Evolutionary conservation across 1,140 invertebrate species (phyloP).

Genomic region (Drosophila kepulauana): DNA sequence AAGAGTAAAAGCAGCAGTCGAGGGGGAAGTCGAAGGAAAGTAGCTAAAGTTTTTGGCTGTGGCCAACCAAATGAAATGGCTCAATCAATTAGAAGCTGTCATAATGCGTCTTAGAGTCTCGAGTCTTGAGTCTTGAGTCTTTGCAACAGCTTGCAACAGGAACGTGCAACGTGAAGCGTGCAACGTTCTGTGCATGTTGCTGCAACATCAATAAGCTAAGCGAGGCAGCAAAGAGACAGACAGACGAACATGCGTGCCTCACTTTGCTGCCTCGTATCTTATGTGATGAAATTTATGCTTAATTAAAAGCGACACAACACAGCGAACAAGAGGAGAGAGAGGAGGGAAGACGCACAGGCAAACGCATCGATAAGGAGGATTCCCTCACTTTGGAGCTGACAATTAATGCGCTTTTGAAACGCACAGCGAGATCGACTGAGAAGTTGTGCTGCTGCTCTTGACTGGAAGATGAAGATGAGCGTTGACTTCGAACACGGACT

Average conservation of each 20-base stretch:
- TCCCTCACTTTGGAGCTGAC: constrained; percentile 47
- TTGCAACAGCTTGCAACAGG: background rate
- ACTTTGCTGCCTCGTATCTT: constrained; percentile 68
- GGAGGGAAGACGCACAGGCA: constrained; percentile 10
- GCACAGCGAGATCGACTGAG: constrained; percentile 67
- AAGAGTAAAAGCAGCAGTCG: background rate
- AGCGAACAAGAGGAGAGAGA: background rate
- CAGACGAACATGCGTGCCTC: constrained; percentile 61
- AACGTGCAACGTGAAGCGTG: constrained; percentile 5
- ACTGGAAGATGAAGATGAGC: constrained; percentile 13
- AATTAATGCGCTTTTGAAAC: constrained; percentile 84
- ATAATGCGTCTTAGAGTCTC: constrained; percentile 57
- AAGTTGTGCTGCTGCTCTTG: background rate
- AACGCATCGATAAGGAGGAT: constrained; percentile 36
- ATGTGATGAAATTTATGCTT: constrained; percentile 84
- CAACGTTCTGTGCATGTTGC: constrained; percentile 64
- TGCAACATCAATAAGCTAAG: constrained; percentile 69
- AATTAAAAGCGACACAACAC: constrained; percentile 82
- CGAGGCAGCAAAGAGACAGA: background rate
- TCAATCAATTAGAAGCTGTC: constrained; percentile 79
- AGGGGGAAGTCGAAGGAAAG: background rate
- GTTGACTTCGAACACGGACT: background rate
- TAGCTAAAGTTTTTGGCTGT: constrained; percentile 45
- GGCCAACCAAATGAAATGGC: constrained; percentile 63
- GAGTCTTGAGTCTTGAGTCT: background rate